phyloP scores from a whole-genome alignment of 2,888 invertebrate species.

The Drosophila mettleri region DNA sequence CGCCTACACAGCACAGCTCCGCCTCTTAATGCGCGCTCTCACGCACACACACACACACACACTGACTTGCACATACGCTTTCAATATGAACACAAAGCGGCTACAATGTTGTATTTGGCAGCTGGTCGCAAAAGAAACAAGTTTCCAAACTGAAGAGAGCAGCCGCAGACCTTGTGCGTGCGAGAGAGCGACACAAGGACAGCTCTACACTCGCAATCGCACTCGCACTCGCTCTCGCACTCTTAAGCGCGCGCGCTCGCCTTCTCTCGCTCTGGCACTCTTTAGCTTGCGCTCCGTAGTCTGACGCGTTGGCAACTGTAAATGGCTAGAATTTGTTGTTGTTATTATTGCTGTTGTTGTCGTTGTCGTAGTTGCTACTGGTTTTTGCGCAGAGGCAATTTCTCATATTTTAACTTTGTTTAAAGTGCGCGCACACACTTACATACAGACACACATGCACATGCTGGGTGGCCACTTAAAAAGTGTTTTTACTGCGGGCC shows the following conservation, averaged over 20 bases:
- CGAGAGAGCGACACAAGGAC: slow-evolving; percentile 55
- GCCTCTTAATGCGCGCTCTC: slow-evolving; percentile 21
- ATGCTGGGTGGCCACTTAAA: slow-evolving; percentile 79
- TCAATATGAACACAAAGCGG: slow-evolving; percentile 67
- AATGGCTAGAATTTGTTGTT: slow-evolving; percentile 67
- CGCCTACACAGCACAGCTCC: slow-evolving; percentile 66
- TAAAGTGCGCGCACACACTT: slow-evolving; percentile 58
- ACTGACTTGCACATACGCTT: slow-evolving; percentile 7
- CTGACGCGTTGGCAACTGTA: slow-evolving; percentile 70
- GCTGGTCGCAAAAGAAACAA: slow-evolving; percentile 77
- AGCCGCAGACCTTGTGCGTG: slow-evolving; percentile 27
- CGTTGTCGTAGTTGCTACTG: slow-evolving; percentile 53
- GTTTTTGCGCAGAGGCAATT: slow-evolving; percentile 68
- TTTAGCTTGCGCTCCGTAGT: slow-evolving; percentile 10
- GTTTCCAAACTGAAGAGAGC: slow-evolving; percentile 73
- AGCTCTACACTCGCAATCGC: slow-evolving; percentile 6
- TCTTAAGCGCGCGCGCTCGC: slow-evolving; percentile 5
- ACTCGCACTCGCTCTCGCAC: not conserved
- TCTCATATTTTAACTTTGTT: slow-evolving; percentile 77
- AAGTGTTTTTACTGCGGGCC: slow-evolving; percentile 74
- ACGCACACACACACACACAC: slow-evolving; percentile 7
- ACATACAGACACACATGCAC: slow-evolving; percentile 4
- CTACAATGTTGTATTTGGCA: slow-evolving; percentile 75
- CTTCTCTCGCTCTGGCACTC: slow-evolving; percentile 1
- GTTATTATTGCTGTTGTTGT: slow-evolving; percentile 46